Evolutionary conservation across 2,797 vertebrate genomes (phyloP), one percentile per base, ranked within the genome.

Genomic region (Sarcophilus harrisii): DNA sequence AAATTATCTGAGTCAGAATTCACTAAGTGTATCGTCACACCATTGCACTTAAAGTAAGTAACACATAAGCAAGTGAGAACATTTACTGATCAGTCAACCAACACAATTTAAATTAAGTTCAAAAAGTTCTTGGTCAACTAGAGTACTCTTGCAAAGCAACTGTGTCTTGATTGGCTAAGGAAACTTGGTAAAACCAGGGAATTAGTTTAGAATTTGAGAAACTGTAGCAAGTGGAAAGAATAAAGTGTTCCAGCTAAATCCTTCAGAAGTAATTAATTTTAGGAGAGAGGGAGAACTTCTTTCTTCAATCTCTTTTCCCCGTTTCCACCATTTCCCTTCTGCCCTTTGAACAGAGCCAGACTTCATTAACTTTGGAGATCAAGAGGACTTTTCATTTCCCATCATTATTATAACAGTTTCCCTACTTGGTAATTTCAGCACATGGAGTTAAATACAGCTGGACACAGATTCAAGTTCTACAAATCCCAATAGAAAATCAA

Each of bases 111-210:
- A 24, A 4, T n/a, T n/a, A 2, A 73, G 18, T 38, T 2, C 1
- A 38, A 73, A 38, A 73, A 73, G 38, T 1, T 18, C 21, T 18
- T 66, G 32, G 32, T 66, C 32, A 18, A 66, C 30, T 66, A 66
- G 5, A 66, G 62, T n/a, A 3, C 16, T 30, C n/a, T 18, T 5
- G 32, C 13, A 66, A 96, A 95, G 12, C 92, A 95, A 96, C 24
- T 92, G 18, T 73, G 18, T 73, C 89, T 96, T 96, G 28, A 95
- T 57, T 73, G 27, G 81, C 52, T 94, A 95, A 97, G 94, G 14
- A 94, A 95, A 90, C 58, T 38, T 73, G n/a, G 38, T 38, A 73
- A 73, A 73, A 73, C 6, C 6, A 21, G 66, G 5, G 66, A n/a
- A 5, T 6, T 21, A 38, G n/a, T 38, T 16, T 0, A 18, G 62